Evolutionary conservation across 2,888 invertebrate genomes (phyloP).

Genomic region (Megalurothrips usitatus): DNA sequence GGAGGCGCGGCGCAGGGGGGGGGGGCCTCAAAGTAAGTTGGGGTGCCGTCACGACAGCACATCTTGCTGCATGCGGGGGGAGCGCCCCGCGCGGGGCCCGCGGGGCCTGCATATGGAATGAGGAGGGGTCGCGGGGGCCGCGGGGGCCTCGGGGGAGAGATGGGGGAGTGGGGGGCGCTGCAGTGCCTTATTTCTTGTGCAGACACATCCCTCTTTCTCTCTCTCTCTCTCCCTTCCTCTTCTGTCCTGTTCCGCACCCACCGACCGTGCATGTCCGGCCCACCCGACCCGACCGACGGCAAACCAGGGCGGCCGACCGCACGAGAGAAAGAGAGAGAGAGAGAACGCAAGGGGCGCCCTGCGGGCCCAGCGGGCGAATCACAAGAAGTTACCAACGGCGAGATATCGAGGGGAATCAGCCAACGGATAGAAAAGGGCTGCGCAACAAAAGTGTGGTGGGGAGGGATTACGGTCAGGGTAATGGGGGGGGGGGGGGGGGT

Average conservation of each 20-base stretch:
- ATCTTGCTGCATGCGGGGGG: not conserved
- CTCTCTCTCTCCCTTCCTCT: not conserved
- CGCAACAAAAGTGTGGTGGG: no score
- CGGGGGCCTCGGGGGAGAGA: not conserved
- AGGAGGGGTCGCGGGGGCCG: not conserved
- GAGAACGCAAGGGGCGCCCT: no score
- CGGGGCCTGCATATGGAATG: not conserved
- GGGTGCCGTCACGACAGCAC: not conserved
- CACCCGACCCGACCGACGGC: not conserved
- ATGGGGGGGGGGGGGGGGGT: no score
- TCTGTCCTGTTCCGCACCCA: no score
- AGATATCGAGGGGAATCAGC: no score
- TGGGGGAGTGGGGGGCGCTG: not conserved
- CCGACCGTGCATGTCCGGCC: no score
- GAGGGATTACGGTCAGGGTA: no score
- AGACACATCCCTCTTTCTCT: not conserved
- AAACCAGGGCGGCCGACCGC: not conserved
- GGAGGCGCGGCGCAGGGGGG: not conserved
- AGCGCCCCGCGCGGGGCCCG: not conserved
- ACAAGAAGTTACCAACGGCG: no score
- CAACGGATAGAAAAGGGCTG: no score
- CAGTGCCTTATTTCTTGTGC: constrained; percentile 24
- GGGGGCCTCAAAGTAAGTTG: not conserved
- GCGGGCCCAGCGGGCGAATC: no score
- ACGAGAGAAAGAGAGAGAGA: not conserved